Evolutionary conservation across 1,140 invertebrate species (phyloP).

Genomic region (Lasaia peninsularis): DNA sequence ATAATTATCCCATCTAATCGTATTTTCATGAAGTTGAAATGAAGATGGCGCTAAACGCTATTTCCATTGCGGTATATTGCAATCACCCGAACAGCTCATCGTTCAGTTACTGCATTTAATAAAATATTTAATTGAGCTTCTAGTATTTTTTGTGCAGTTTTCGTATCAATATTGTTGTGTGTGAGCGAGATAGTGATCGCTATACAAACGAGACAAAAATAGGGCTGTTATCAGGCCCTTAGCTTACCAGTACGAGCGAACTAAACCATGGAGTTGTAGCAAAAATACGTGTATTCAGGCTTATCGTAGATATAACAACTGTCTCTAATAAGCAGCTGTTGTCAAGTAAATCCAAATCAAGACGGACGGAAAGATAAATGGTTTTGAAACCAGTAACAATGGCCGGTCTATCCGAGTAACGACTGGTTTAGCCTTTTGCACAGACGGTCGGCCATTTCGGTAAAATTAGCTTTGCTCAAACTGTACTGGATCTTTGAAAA

Average conservation of each 20-base stretch:
- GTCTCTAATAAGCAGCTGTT: neutral
- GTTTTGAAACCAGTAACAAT: neutral
- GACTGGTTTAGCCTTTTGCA: neutral
- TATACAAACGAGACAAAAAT: no score
- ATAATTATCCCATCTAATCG: no score
- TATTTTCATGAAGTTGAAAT: no score
- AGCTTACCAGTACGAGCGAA: neutral
- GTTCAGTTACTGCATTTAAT: no score
- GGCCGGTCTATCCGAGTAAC: neutral
- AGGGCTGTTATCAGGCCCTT: neutral
- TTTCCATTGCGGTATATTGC: no score
- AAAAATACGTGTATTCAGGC: neutral
- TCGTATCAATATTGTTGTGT: no score
- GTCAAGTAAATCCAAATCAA: slow-evolving; percentile 5
- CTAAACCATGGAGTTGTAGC: neutral
- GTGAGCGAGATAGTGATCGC: no score
- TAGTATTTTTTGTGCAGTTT: no score
- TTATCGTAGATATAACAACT: neutral
- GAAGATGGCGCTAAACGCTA: no score
- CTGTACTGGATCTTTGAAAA: neutral
- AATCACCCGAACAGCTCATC: no score
- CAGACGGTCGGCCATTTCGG: neutral
- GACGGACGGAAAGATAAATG: slow-evolving; percentile 1
- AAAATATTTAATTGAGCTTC: no score
- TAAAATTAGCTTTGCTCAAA: neutral